Evolutionary conservation across 2,113 vertebrate genomes (phyloP).

Genomic region (Etia nguti): DNA sequence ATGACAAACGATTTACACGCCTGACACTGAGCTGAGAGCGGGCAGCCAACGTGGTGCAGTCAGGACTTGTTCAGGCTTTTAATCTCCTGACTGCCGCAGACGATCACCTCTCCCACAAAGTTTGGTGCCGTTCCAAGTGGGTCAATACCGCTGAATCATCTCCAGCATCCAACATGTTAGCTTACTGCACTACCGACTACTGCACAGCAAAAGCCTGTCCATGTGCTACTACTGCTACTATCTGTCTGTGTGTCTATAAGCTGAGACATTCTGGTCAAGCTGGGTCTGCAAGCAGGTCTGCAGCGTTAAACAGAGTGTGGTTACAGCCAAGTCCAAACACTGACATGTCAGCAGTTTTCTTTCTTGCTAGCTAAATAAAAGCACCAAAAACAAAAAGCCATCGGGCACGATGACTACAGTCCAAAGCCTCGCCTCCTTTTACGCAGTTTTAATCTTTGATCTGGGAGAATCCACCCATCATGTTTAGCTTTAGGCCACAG

Average conservation of each 20-base stretch:
- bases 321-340: not conserved
- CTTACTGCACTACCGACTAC: not conserved
- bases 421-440: not conserved
- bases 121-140: not conserved
- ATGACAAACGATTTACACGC: not conserved
- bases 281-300: not conserved
- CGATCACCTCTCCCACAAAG: not conserved
- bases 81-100: not conserved
- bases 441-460: not conserved
- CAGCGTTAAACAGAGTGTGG: not conserved
- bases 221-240: fast-evolving
- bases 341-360: not conserved
- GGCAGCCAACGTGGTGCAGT: not conserved
- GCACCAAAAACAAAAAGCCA: not conserved
- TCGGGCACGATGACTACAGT: not conserved
- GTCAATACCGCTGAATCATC: not conserved
- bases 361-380: not conserved
- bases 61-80: not conserved
- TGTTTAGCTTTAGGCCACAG: not conserved
- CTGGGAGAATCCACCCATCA: not conserved
- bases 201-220: not conserved
- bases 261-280: not conserved
- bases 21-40: not conserved
- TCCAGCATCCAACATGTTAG: fast-evolving
- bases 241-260: not conserved